Evolutionary conservation across 2,113 vertebrate genomes (phyloP).

Genomic region (Cheilinus undulatus): DNA sequence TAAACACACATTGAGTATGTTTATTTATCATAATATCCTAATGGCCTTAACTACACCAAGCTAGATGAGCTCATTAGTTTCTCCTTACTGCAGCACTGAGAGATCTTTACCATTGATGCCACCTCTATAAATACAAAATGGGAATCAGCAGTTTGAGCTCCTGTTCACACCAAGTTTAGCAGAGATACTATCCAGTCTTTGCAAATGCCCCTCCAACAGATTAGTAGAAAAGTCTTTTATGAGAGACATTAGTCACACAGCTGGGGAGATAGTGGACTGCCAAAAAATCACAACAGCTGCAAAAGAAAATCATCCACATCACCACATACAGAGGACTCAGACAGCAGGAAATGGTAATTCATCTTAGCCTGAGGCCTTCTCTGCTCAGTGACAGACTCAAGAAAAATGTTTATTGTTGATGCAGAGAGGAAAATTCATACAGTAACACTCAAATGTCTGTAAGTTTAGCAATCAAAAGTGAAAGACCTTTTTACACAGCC

Average conservation of each 20-base stretch:
- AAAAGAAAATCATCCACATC: constrained; percentile 39
- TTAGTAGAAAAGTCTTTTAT: constrained; percentile 45
- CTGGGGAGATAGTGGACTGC: constrained; percentile 50
- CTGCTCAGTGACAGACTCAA: too few relatives aligned
- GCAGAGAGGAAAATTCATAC: too few relatives aligned
- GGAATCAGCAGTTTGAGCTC: not conserved
- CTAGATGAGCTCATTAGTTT: constrained; percentile 66
- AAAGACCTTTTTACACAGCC: too few relatives aligned
- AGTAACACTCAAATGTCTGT: too few relatives aligned
- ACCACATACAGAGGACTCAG: constrained; percentile 9
- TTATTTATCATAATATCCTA: constrained; percentile 68
- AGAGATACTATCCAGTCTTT: constrained; percentile 1
- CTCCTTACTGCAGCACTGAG: constrained; percentile 22
- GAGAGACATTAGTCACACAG: constrained; percentile 45
- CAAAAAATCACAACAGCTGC: constrained; percentile 61
- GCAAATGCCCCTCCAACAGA: constrained; percentile 23
- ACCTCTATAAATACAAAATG: constrained; percentile 49
- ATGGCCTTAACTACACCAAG: too few relatives aligned
- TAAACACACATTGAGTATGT: not conserved
- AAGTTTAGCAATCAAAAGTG: too few relatives aligned
- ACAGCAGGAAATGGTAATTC: not conserved
- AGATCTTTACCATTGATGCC: constrained; percentile 30
- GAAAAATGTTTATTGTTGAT: too few relatives aligned
- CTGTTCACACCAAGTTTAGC: not conserved
- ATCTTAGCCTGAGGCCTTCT: not conserved